Conservation (phyloP, 1,140 invertebrate genomes). For the Adelges cooleyi region DNA sequence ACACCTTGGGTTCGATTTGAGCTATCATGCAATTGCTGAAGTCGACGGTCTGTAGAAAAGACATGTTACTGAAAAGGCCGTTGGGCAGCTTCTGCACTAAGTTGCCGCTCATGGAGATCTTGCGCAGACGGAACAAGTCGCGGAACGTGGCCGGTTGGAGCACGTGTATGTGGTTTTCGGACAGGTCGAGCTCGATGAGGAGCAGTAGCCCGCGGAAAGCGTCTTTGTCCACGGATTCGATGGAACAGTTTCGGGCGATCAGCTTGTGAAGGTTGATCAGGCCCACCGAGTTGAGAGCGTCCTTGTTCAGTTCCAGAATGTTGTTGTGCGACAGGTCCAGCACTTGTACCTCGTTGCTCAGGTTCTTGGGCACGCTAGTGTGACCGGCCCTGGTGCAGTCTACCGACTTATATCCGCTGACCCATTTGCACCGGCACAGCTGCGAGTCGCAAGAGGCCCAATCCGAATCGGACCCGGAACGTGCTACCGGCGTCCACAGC, state of each 20-base stretch:
- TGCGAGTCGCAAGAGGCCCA: constrained; percentile 44
- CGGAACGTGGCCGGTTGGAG: constrained; percentile 49
- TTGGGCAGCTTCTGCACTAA: constrained; percentile 56
- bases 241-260: constrained; percentile 56
- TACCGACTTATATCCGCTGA: constrained; percentile 64
- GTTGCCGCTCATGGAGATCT: constrained; percentile 60
- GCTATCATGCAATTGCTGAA: constrained; percentile 60
- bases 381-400: constrained; percentile 56
- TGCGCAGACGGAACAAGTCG: constrained; percentile 53
- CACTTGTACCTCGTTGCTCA: constrained; percentile 61
- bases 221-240: constrained; percentile 54
- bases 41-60: constrained; percentile 59
- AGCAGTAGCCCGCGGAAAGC: constrained; percentile 67
- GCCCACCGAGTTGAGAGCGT: constrained; percentile 56
- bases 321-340: constrained; percentile 62
- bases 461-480: constrained; percentile 38
- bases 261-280: constrained; percentile 72
- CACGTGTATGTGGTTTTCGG: constrained; percentile 47
- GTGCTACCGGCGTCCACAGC: neutral
- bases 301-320: constrained; percentile 49
- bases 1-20: constrained; percentile 55
- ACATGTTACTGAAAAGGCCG: constrained; percentile 60
- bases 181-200: constrained; percentile 74
- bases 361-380: constrained; percentile 52
- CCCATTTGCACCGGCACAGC: constrained; percentile 63